Conservation (phyloP, 2,888 invertebrate species). For the Antitype chi region DNA sequence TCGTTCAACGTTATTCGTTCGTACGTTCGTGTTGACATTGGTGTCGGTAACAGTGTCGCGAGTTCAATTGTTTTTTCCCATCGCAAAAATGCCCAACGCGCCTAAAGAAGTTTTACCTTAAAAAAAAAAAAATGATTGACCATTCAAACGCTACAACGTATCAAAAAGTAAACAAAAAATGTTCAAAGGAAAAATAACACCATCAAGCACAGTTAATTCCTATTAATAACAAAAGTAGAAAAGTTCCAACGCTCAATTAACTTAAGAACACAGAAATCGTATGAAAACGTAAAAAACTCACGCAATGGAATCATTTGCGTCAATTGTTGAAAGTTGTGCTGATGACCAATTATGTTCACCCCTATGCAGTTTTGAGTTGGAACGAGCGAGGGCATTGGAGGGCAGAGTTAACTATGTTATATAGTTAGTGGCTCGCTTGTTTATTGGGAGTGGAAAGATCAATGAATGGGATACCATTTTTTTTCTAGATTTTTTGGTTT, state of each 20-base stretch:
- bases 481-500: not conserved
- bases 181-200: not conserved
- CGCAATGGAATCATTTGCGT: slow-evolving; percentile 62
- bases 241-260: slow-evolving; percentile 56
- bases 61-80: no score
- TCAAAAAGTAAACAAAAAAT: slow-evolving; percentile 20
- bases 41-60: no score
- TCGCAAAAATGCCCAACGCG: no score
- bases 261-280: slow-evolving; percentile 42
- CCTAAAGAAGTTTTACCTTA: no score
- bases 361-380: slow-evolving; percentile 72
- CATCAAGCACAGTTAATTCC: not conserved
- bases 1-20: no score
- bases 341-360: slow-evolving; percentile 68
- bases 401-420: slow-evolving; percentile 73
- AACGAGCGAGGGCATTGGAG: slow-evolving; percentile 49
- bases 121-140: not conserved
- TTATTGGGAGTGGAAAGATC: slow-evolving; percentile 61
- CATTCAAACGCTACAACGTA: not conserved
- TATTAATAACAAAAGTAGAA: slow-evolving; percentile 52
- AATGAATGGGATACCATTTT: slow-evolving; percentile 3
- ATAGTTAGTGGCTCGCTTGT: slow-evolving; percentile 72
- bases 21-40: no score
- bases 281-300: slow-evolving; percentile 47
- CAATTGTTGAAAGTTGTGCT: slow-evolving; percentile 49